phyloP scores from a whole-genome alignment of 2,113 vertebrate genomes.

The Rynchops niger region DNA sequence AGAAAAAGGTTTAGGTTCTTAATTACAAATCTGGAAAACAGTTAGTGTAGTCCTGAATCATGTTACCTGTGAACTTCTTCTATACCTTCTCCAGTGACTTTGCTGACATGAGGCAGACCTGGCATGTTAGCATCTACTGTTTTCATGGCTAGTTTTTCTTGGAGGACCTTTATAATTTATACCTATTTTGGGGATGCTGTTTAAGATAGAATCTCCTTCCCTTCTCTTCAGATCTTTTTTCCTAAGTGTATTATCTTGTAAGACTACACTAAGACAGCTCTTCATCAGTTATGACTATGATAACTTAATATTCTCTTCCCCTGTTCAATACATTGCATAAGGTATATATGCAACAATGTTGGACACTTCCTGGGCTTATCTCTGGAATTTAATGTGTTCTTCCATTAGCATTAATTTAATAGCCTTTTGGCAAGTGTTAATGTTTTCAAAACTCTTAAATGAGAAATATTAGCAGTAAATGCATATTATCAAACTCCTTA shows the following conservation, averaged over 20 bases:
- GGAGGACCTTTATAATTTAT: neutral
- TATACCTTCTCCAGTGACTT: neutral
- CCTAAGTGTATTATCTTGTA: neutral
- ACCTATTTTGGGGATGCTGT: neutral
- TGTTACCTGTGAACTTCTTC: neutral
- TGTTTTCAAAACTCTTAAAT: neutral
- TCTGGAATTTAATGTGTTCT: neutral
- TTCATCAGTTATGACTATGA: neutral
- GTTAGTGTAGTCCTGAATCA: neutral
- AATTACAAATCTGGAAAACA: neutral
- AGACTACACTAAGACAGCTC: neutral
- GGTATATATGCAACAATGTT: neutral
- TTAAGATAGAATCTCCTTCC: neutral
- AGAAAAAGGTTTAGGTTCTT: neutral
- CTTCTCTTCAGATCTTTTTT: neutral
- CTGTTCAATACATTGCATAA: neutral
- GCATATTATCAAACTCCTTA: neutral
- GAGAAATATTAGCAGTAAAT: conserved; percentile 1
- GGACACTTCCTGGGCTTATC: neutral
- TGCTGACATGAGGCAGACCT: neutral
- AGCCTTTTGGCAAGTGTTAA: neutral
- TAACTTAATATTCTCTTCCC: neutral
- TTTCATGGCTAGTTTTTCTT: neutral
- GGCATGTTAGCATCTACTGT: neutral
- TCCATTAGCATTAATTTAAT: neutral